Base-by-base conservation (phyloP, 2,888 invertebrate genomes). In the Agrotis segetum region DNA sequence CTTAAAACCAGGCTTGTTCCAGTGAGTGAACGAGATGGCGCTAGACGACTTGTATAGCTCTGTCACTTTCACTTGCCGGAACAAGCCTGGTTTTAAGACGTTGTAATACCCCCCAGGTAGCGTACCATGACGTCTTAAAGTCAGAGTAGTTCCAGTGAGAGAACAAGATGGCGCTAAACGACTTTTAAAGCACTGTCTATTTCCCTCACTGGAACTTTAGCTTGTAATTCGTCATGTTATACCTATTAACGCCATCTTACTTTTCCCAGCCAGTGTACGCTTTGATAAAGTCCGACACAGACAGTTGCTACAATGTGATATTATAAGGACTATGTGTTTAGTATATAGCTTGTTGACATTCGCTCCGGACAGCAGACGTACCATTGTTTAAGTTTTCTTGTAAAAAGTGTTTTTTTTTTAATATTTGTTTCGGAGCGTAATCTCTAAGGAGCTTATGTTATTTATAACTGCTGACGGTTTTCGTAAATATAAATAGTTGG, bases 241-340 rank as follows among this genome's bases (percentile, higher is more conserved):
- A n/a, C n/a, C n/a, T n/a, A n/a, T 21, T 13, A n/a, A 21, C 47
- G 21, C 34, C 47, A n/a, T 16, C 7, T 44, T 49, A 44, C n/a
- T n/a, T 21, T 11, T 13, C 1, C 9, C 16, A 11, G 40, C 44
- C 49, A 66, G 40, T 66, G 47, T n/a, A 16, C 9, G n/a, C 17
- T 19, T n/a, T 44, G 16, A 9, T 59, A 52, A 29, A 44, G 13
- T 55, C 44, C 72, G 74, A 72, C 50, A 61, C 56, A 72, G 29
- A 50, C 65, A 61, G 52, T 50, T 46, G 67, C 44, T 46, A 66
- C 34, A 65, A 50, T 79, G 79, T 79, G 79, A 79, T 79, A 82
- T 79, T 73, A 77, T 62, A 79, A 68, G 74, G 34, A 73, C 62
- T 79, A 55, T 13, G 19, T 47, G 61, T 24, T 52, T 56, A 67